Conservation (phyloP, 2,113 vertebrate genomes). For the Lates calcarifer region DNA sequence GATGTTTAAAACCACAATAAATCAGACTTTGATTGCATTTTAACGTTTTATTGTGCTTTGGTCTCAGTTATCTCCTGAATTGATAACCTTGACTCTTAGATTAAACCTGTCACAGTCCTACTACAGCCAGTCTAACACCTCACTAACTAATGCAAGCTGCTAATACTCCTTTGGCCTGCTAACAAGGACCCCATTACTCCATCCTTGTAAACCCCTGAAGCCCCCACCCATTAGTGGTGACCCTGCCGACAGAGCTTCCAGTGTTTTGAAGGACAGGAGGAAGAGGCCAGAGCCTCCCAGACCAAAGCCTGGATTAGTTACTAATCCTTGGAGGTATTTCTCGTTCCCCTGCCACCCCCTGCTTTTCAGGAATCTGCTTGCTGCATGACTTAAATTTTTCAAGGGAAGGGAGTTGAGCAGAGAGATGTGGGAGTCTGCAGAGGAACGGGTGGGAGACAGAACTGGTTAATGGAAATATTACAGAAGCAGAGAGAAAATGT, state of each 20-base stretch:
- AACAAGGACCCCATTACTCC: constrained; percentile 68
- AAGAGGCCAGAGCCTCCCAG: constrained; percentile 65
- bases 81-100: constrained; percentile 4
- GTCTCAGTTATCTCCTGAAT: background rate
- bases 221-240: constrained; percentile 71
- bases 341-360: constrained; percentile 43
- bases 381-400: constrained; percentile 62
- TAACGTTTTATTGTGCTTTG: background rate
- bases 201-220: constrained; percentile 54
- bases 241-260: constrained; percentile 63
- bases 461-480: constrained; percentile 52
- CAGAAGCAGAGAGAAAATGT: constrained; percentile 15
- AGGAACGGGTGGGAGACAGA: constrained; percentile 17
- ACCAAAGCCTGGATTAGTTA: constrained; percentile 78
- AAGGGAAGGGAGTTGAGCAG: constrained; percentile 38
- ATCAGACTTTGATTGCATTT: background rate
- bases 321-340: constrained; percentile 79
- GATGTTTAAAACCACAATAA: background rate
- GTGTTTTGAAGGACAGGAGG: constrained; percentile 75
- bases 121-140: constrained; percentile 20
- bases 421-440: constrained; percentile 34
- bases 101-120: background rate
- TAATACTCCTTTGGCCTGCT: constrained; percentile 55
- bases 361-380: constrained; percentile 73
- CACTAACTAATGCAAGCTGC: constrained; percentile 48